Conservation (phyloP, 2,113 vertebrate genomes). For the Siniperca chuatsi region DNA sequence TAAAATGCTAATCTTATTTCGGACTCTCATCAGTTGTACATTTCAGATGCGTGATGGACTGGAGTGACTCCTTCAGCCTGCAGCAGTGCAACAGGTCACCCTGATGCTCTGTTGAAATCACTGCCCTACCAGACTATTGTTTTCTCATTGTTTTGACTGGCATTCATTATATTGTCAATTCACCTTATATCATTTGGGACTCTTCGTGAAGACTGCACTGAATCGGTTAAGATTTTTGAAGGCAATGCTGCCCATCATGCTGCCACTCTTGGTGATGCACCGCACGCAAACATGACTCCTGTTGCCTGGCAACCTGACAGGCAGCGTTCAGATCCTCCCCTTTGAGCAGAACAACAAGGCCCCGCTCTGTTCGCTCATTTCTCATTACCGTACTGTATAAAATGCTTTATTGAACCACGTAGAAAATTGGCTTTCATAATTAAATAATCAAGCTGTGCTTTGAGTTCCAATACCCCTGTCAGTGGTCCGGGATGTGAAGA, state of each 20-base stretch:
- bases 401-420: conserved; percentile 58
- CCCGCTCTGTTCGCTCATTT: conserved; percentile 69
- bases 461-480: conserved; percentile 38
- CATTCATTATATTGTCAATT: conserved; percentile 30
- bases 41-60: background rate
- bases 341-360: conserved; percentile 68
- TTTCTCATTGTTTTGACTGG: conserved; percentile 32
- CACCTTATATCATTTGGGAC: conserved; percentile 4
- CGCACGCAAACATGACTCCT: conserved; percentile 72
- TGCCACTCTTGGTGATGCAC: conserved; percentile 70
- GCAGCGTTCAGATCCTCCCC: conserved; percentile 63
- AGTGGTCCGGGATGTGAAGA: conserved; percentile 39
- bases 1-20: background rate
- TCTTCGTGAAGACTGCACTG: background rate
- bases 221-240: conserved; percentile 37
- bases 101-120: background rate
- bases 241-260: conserved; percentile 30
- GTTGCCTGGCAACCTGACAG: conserved; percentile 80
- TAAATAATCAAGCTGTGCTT: conserved; percentile 64
- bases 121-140: background rate
- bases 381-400: conserved; percentile 71
- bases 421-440: conserved; percentile 69
- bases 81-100: conserved; percentile 23
- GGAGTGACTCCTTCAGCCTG: background rate
- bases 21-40: background rate